Conservation (phyloP, 2,888 invertebrate species). For the Synanthedon tipuliformis region DNA sequence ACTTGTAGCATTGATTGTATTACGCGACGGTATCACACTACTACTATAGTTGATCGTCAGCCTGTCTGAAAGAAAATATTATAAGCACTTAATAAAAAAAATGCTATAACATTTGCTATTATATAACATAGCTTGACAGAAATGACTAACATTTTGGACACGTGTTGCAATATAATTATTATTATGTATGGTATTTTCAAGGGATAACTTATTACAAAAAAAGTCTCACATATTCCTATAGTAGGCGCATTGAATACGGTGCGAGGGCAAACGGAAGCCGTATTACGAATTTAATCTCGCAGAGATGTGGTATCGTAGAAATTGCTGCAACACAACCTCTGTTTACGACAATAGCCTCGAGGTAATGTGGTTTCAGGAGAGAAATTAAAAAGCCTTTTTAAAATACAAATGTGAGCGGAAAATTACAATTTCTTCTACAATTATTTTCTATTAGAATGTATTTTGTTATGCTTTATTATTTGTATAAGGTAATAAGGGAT, state of each 20-base stretch:
- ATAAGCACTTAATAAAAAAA: too few species aligned
- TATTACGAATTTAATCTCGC: constrained; percentile 66
- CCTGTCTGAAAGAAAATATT: too few species aligned
- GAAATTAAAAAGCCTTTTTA: neutral
- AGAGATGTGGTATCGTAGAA: constrained; percentile 61
- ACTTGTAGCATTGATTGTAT: too few species aligned
- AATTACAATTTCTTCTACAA: neutral
- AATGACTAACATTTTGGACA: too few species aligned
- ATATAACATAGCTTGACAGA: too few species aligned
- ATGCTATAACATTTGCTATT: too few species aligned
- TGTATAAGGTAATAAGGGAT: too few species aligned
- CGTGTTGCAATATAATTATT: neutral
- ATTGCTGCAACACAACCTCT: constrained; percentile 54
- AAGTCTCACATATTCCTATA: constrained; percentile 20
- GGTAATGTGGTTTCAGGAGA: neutral
- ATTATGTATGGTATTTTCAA: neutral
- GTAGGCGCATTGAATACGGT: constrained; percentile 48
- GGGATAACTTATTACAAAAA: neutral
- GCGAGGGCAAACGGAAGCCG: constrained; percentile 47
- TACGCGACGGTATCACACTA: too few species aligned
- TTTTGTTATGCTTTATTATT: too few species aligned
- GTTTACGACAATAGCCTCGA: constrained; percentile 36
- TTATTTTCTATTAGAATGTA: too few species aligned
- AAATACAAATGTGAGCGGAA: neutral
- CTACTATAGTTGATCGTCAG: too few species aligned